A percentile compares a stretch with the other conserved stretches of the same genome.
Evolutionary conservation across 2,113 vertebrate species (phyloP).

Genomic region (Dolichotis patagonum): DNA sequence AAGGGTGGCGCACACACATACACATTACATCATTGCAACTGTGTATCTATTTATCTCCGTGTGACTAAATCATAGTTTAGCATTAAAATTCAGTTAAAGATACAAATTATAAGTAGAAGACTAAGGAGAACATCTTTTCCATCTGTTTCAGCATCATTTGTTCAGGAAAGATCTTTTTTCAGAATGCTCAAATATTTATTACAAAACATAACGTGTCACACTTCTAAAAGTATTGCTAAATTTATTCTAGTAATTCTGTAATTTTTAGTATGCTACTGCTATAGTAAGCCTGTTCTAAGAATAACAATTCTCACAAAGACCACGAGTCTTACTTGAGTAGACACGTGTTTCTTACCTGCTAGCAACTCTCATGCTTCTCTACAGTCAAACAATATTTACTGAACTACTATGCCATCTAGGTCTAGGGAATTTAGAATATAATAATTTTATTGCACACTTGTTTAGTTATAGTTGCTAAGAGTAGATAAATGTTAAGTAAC

Average conservation of each 20-base stretch:
- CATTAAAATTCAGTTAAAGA: background rate
- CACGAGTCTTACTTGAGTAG: background rate
- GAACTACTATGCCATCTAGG: background rate
- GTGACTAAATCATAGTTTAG: background rate
- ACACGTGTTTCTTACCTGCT: background rate
- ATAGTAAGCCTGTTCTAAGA: background rate
- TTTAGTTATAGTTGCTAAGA: background rate
- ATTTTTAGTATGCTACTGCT: background rate
- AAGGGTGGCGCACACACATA: background rate
- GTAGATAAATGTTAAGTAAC: background rate
- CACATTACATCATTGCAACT: background rate
- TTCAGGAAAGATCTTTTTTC: background rate
- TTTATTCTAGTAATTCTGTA: background rate
- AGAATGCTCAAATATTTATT: background rate
- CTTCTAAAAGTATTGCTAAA: background rate
- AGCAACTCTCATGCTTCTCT: background rate
- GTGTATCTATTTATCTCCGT: background rate
- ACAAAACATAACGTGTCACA: background rate
- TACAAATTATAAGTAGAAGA: background rate
- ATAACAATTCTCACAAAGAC: background rate
- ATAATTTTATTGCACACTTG: background rate
- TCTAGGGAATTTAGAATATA: background rate
- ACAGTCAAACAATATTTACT: background rate
- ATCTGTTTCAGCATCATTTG: background rate
- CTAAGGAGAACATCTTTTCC: background rate